phyloP scores from a whole-genome alignment of 1,140 invertebrate species.

The Limonius californicus region DNA sequence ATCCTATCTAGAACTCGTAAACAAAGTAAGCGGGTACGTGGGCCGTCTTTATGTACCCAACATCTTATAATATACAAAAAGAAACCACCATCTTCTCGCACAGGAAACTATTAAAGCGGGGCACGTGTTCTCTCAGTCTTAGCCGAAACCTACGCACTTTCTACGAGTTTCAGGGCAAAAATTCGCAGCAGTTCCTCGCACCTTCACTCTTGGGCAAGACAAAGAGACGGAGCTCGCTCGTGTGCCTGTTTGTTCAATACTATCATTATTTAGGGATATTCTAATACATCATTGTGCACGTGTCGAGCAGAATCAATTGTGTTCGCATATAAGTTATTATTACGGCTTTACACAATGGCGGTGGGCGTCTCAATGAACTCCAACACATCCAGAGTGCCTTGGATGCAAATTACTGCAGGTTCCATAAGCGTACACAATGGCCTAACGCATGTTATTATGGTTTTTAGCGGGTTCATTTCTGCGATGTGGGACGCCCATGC shows the following conservation, averaged over 20 bases:
- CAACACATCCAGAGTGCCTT: constrained; percentile 20
- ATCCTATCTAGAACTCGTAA: not conserved
- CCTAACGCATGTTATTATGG: constrained; percentile 25
- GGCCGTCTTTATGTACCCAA: not conserved
- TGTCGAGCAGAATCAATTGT: constrained; percentile 13
- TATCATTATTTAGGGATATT: constrained; percentile 14
- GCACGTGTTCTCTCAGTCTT: constrained; percentile 1
- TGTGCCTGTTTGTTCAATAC: not conserved
- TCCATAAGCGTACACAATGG: constrained; percentile 22
- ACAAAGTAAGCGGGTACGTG: not conserved
- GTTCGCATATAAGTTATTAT: constrained; percentile 14
- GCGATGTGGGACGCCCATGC: constrained; percentile 1
- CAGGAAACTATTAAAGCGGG: not conserved
- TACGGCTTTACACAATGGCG: constrained; percentile 12
- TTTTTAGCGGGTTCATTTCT: constrained; percentile 1
- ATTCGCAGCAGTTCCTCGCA: not conserved
- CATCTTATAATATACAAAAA: not conserved
- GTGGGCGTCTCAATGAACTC: constrained; percentile 24
- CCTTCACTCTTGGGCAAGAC: not conserved
- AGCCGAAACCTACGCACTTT: constrained; percentile 1
- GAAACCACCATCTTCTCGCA: not conserved
- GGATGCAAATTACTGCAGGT: constrained; percentile 22
- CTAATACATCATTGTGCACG: constrained; percentile 13
- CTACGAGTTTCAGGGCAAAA: not conserved
- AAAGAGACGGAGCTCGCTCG: not conserved